Evolutionary conservation across 2,113 vertebrate genomes (phyloP).

Genomic region (Odocoileus virginianus): DNA sequence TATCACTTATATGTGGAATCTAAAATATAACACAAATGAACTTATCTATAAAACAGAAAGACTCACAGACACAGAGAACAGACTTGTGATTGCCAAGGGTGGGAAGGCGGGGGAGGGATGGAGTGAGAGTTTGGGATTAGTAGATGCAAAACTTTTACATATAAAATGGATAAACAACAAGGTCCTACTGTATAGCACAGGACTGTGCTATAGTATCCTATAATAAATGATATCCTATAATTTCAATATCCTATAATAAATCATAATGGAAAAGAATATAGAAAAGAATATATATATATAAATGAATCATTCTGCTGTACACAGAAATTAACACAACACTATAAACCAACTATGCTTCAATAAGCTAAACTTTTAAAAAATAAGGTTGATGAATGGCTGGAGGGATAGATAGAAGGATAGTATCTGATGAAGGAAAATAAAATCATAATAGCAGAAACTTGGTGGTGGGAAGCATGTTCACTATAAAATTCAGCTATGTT

Average conservation of each 20-base stretch:
- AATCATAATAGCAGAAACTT: background rate
- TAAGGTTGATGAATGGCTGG: background rate
- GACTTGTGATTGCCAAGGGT: background rate
- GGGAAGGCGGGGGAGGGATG: background rate
- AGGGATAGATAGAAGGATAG: background rate
- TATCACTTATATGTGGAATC: background rate
- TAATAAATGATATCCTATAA: background rate
- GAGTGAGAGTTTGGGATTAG: background rate
- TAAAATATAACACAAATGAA: background rate
- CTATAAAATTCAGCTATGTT: background rate
- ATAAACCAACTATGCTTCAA: background rate
- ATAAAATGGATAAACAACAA: background rate
- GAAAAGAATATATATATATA: background rate
- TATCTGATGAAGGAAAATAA: background rate
- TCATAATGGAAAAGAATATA: background rate
- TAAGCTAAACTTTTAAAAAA: background rate
- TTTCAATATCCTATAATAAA: background rate
- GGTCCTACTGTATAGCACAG: background rate
- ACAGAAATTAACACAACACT: background rate
- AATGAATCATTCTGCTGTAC: background rate
- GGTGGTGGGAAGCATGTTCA: background rate
- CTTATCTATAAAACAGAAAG: background rate
- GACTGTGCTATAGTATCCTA: background rate
- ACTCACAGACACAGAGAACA: background rate
- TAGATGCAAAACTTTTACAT: background rate